Base-by-base conservation (phyloP, 1,140 invertebrate species). In the Pygmarrhopalites habei region DNA sequence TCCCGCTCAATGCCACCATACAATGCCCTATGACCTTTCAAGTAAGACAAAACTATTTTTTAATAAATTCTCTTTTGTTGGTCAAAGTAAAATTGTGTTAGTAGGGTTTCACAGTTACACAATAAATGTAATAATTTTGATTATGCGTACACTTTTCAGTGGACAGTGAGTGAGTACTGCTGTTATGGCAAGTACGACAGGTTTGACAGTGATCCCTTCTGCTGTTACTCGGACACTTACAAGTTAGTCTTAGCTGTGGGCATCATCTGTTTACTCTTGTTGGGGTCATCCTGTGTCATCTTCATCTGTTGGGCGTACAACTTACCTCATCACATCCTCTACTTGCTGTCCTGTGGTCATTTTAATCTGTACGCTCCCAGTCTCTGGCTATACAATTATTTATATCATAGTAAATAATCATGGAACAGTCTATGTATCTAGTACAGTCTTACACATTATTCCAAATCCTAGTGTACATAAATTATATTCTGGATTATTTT, bases 221-320 rank as follows among this genome's bases (percentile, higher is more conserved):
- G 69, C 32, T 70, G 69, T 44, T 66, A 67, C 41, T 70, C 69
- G 12, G 69, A 70, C 23, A 66, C 60, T 25, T 70, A 67, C 52
- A 70, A 70, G 44, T 46, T 70, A 12, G 58, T 66, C 15, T 12
- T 70, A 15, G 69, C 69, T 15, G 64, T 68, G 1, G 69, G 69
- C 39, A 46, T 70, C 19, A 65, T 70, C 52, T 67, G 62, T 28
- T 46, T 64, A 10, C 19, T 68, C 2, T 32, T 70, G 10, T 15
- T 67, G 3, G 56, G 55, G 19, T 51, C 26, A 19, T 62, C 69
- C 7, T 64, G 56, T 39, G 51, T 35, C 12, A 21, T 67, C 12
- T 70, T 70, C 30, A 52, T 67, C 53, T 70, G 69, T 32, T 70
- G 69, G 69, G 17, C 44, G 29, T 70, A 67, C 64, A 68, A 66